phyloP scores from a whole-genome alignment of 2,888 invertebrate species.

The Erannis defoliaria region DNA sequence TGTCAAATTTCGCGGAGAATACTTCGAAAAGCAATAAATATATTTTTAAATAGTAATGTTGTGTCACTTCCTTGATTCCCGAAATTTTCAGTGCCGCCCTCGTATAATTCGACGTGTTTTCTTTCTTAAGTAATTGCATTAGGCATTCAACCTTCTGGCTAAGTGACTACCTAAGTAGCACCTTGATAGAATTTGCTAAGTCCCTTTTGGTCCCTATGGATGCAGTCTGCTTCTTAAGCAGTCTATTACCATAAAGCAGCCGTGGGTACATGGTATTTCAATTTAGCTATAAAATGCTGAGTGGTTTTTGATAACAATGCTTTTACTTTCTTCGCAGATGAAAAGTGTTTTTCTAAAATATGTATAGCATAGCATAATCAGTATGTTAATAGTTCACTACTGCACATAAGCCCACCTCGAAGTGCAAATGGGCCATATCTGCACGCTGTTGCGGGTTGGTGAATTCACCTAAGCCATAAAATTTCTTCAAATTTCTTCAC shows the following conservation, averaged over 20 bases:
- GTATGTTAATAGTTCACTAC: no score
- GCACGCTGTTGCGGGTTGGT: no score
- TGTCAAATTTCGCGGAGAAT: no score
- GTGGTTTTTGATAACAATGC: background rate
- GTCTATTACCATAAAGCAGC: constrained; percentile 26
- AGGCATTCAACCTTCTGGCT: constrained; percentile 28
- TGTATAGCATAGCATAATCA: no score
- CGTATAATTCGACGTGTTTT: constrained; percentile 15
- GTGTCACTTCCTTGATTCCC: no score
- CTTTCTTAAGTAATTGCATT: constrained; percentile 34
- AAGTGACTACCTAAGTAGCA: constrained; percentile 33
- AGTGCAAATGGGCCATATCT: no score
- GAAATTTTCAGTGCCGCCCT: no score
- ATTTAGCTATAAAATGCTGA: constrained; percentile 31
- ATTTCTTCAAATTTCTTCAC: no score
- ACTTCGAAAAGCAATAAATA: no score
- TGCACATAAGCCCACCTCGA: no score
- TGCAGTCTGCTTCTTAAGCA: constrained; percentile 40
- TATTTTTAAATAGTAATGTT: no score
- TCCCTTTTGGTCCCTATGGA: constrained; percentile 23
- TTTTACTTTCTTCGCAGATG: background rate
- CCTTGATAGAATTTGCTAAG: constrained; percentile 31
- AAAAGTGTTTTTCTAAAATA: background rate
- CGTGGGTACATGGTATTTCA: constrained; percentile 31
- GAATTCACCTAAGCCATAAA: no score